Evolutionary conservation across 2,888 invertebrate species (phyloP), one percentile per base, ranked within the genome.

Genomic region (Drosophila mimica): DNA sequence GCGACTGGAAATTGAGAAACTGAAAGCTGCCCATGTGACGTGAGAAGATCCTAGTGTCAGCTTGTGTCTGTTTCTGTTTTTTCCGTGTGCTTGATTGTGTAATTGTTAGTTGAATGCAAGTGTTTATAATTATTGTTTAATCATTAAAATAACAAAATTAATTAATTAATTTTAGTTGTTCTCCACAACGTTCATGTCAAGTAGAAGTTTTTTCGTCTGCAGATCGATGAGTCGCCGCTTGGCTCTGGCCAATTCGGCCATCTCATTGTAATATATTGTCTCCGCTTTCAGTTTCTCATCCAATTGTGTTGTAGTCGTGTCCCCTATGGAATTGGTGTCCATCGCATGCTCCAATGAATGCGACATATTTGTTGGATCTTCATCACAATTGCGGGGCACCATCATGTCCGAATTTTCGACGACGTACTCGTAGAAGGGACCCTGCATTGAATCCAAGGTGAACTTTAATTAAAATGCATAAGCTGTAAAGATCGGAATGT

Each of bases 211-310:
- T 74, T 82, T 86, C 25, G 88, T 83, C 60, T 90, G 90, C 51
- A 90, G 59, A 65, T 90, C 90, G 11, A 90, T 77, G 15, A 87
- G 60, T 49, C 85, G 67, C 0, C 90, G 80, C 57, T 89, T 90
- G 57, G 90, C 86, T 15, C 87, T 79, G 6, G 91, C 91, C 49
- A 91, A 51, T 33, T 91, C 88, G 9, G 90, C 89, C 89, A 90
- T 88, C 61, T 90, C 91, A 71, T 91, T 90, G 46, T 79, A 90
- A 66, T 91, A 90, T 40, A 90, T 87, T 54, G 91, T 91, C 61
- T 90, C 90, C 9, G 90, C 90, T 64, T 90, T 85, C 0, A 90
- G 76, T 52, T 91, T 90, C 51, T 88, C 90, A 15, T 88, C 83
- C 59, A 85, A n/a, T 49, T 90, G 86, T 0, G 85, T 89, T 9